phyloP scores from a whole-genome alignment of 2,888 invertebrate genomes.

The Scaptomyza polygonia region DNA sequence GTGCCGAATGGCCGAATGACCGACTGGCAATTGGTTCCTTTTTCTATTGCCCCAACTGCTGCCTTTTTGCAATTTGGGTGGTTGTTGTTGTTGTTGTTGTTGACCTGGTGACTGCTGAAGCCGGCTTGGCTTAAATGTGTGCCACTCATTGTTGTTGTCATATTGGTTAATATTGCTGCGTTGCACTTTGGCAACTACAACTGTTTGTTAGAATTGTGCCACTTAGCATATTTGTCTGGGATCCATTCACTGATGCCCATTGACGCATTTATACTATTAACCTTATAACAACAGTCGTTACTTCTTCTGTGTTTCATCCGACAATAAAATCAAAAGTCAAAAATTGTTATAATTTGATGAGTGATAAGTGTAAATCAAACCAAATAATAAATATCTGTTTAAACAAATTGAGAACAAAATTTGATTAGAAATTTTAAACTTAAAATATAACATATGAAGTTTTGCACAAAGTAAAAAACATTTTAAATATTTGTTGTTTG shows the following conservation, averaged over 20 bases:
- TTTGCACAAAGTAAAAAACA: too few species aligned
- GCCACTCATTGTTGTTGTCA: slow-evolving; percentile 65
- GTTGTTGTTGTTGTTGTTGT: slow-evolving; percentile 16
- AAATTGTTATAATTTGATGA: too few species aligned
- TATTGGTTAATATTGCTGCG: slow-evolving; percentile 51
- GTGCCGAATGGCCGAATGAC: slow-evolving; percentile 9
- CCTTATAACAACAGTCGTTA: background rate
- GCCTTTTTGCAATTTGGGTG: slow-evolving; percentile 36
- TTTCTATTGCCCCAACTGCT: slow-evolving; percentile 2
- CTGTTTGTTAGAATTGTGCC: slow-evolving; percentile 42
- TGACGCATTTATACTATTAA: background rate
- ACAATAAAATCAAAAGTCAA: background rate
- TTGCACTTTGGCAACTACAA: slow-evolving; percentile 28
- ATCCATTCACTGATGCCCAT: slow-evolving; percentile 29
- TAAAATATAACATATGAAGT: too few species aligned
- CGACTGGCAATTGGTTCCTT: slow-evolving; percentile 43
- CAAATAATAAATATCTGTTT: too few species aligned
- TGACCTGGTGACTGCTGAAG: slow-evolving; percentile 34
- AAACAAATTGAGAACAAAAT: too few species aligned
- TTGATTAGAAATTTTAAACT: too few species aligned
- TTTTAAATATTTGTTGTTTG: too few species aligned
- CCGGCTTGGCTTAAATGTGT: slow-evolving; percentile 34
- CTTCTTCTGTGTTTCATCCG: background rate
- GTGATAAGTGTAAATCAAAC: too few species aligned
- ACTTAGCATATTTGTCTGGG: slow-evolving; percentile 14